Conservation (phyloP, 2,113 vertebrate genomes). For the Austrofundulus limnaeus region DNA sequence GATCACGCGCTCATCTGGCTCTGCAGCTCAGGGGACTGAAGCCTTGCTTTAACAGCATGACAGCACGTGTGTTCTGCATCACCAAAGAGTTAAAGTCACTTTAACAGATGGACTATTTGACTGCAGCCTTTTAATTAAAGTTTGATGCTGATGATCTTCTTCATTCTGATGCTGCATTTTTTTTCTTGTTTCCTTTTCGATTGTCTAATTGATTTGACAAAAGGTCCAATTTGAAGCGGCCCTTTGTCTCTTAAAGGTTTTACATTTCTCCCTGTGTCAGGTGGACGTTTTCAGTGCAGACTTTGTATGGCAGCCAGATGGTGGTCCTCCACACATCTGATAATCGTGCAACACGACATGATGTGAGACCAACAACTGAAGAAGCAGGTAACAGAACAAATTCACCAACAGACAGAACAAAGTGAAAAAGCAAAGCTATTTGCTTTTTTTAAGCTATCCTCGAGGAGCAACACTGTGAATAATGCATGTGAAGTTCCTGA, state of each 20-base stretch:
- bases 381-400: too few relatives aligned
- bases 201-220: constrained; percentile 8
- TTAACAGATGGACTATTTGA: constrained; percentile 53
- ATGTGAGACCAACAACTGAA: too few relatives aligned
- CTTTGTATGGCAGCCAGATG: neutral
- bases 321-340: neutral
- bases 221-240: neutral
- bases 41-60: constrained; percentile 28
- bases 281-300: neutral
- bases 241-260: neutral
- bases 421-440: too few relatives aligned
- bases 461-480: too few relatives aligned
- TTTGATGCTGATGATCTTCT: constrained; percentile 22
- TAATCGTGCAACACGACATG: too few relatives aligned
- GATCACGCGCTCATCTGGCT: constrained; percentile 53
- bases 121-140: constrained; percentile 45
- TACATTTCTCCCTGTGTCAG: neutral
- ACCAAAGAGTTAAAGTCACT: constrained; percentile 33
- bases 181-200: constrained; percentile 16
- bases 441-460: too few relatives aligned
- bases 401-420: too few relatives aligned
- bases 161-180: neutral
- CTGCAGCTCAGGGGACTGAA: constrained; percentile 40
- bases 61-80: constrained; percentile 17
- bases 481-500: neutral